Base-by-base conservation (phyloP, 2,888 invertebrate genomes). In the Aplocera efformata region DNA sequence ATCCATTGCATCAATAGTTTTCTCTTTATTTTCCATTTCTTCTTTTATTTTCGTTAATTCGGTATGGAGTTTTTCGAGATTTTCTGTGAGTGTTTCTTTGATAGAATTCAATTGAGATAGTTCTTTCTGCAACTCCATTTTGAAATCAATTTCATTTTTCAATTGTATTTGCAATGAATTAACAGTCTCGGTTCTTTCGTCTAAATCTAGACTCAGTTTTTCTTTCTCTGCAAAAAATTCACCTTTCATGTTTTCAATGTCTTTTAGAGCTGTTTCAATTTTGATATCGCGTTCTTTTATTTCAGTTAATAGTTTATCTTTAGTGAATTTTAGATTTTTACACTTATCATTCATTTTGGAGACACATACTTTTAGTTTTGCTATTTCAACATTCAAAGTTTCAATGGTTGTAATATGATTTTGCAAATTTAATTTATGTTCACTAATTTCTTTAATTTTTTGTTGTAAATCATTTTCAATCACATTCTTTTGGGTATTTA, bases 121-220 rank as follows among this genome's bases (percentile, higher is more conserved):
- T 53, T 76, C 69, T 26, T 63, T 58, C 53, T 78, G 72, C 26
- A 75, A 47, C 13, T 48, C 50, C 6, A 72, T 48, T 53, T 79
- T 81, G 39, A 63, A 74, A 11, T 72, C 48, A 10, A 77, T 75
- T 57, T 81, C 80, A 47, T 70, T 66, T 32, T 75, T 68, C 23
- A 81, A 47, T 53, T 79, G 79, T 32, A 56, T 63, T 58, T 78
- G 71, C 9, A 80, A 51, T 13, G 72, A 59, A 45, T 64, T 61
- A 6, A 75, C 64, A 17, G 58, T 66, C 22, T 71, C 72, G 40
- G 63, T 63, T 41, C 58, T 72, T 57, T 79, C 79, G 34, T 79
- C 72, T 25, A 79, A 53, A 27, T 69, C 65, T 35, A 60, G 60
- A 13, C 48, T 57, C 3, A 73, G 51, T 42, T 62, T 69, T 13